A percentile compares a stretch with the other conserved stretches of the same genome.
These are phyloP conservation scores for Pasiphila rectangulata DNA, from an alignment of 2,888 invertebrate genomes.

Conservation along the genomic window DNA sequence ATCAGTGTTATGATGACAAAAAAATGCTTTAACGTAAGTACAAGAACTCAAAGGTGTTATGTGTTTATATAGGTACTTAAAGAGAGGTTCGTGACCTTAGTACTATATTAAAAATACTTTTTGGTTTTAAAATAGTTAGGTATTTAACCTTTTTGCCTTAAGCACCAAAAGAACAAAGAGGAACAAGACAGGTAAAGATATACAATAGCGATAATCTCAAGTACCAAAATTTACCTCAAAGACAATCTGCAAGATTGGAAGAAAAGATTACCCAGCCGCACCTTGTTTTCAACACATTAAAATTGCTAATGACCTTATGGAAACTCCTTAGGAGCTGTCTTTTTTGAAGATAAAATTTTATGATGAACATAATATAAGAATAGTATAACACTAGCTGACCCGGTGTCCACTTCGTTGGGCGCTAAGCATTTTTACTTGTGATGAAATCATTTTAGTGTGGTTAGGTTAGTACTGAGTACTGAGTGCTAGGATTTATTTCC, in stretches of 20 bases:
- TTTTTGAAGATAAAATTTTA: neutral
- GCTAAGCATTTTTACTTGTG: too few relatives aligned
- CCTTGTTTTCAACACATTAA: conserved; percentile 46
- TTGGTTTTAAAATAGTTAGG: too few relatives aligned
- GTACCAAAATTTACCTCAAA: conserved; percentile 25
- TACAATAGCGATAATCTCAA: conserved; percentile 23
- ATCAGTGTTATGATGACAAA: too few relatives aligned
- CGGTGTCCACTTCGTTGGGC: too few relatives aligned
- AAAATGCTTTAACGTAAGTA: too few relatives aligned
- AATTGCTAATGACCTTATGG: conserved; percentile 45
- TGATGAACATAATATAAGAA: neutral
- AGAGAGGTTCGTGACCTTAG: neutral
- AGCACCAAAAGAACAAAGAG: conserved; percentile 14
- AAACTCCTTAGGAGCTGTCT: conserved; percentile 24
- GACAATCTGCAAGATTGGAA: conserved; percentile 38
- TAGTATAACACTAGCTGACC: neutral
- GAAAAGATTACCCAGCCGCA: conserved; percentile 34
- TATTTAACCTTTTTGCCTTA: conserved; percentile 14
- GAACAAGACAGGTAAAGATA: conserved; percentile 20
- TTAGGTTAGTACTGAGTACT: too few relatives aligned
- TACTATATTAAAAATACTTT: neutral
- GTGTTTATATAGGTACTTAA: too few relatives aligned
- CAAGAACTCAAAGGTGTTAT: too few relatives aligned
- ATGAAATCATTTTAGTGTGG: too few relatives aligned
- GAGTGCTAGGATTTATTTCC: too few relatives aligned